Evolutionary conservation across 2,113 vertebrate species (phyloP), one percentile per base, ranked within the genome.

Genomic region (Pachypanchax playfairii): DNA sequence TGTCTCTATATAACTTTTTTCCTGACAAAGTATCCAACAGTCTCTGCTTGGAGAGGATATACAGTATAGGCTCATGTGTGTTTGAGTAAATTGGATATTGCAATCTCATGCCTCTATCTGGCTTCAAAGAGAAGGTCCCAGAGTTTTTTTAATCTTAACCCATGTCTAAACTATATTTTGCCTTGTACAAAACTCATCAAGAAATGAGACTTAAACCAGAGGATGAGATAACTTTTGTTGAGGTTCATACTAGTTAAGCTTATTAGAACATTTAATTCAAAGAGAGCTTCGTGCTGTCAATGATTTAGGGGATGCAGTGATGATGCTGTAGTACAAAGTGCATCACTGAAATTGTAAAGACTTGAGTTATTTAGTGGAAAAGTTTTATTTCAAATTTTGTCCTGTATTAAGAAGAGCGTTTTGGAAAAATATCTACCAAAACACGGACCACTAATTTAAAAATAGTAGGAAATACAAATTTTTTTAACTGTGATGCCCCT

Each of bases 11-110:
- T 65, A 55, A 31, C 51, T 31, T 62, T 61, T 41, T 73, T 48
- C 57, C 73, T 69, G 35, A 17, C 55, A 33, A 28, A 69, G 44
- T 65, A 38, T 74, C 51, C n/a, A 35, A 9, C 46, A 56, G 22
- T 76, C 75, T 76, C 36, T 21, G 14, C 20, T 20, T 41, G 20
- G 22, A 28, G 18, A 55, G 55, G 17, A 11, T 22, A 35, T 31
- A 29, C 18, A 61, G 46, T 20, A 38, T 42, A n/a, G n/a, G n/a
- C n/a, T n/a, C n/a, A n/a, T n/a, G 24, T 66, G 60, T 60, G 46
- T 51, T 57, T 69, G 48, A 76, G 66, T 55, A 60, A 73, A 60
- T 26, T 60, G 28, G 20, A 62, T 65, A 56, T 58, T 51, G 41
- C 59, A 74, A 70, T 64, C 31, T 69, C 61, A 70, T 4, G 8